Evolutionary conservation across 2,797 vertebrate genomes (phyloP).

Genomic region (Gastrophryne carolinensis): DNA sequence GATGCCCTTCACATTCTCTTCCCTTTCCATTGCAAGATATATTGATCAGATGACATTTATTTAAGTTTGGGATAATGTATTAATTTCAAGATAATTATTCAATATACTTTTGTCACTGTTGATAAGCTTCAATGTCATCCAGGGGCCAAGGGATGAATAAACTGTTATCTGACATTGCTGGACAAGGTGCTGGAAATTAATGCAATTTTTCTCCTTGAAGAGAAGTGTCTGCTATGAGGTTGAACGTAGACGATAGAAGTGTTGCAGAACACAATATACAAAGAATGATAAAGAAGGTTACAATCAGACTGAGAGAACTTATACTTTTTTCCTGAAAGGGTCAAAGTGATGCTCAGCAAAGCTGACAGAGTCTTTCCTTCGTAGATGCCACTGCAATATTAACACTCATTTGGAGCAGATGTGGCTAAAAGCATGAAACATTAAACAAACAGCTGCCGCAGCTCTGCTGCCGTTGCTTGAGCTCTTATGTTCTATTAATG

Average conservation of each 20-base stretch:
- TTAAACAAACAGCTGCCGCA: slow-evolving; percentile 98
- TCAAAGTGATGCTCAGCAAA: slow-evolving; percentile 86
- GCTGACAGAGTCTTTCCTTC: slow-evolving; percentile 85
- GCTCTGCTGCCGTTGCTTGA: slow-evolving; percentile 82
- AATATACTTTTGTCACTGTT: slow-evolving; percentile 97
- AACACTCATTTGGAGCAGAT: slow-evolving; percentile 97
- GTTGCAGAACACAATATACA: slow-evolving; percentile 53
- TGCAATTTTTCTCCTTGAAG: slow-evolving; percentile 79
- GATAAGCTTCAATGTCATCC: slow-evolving; percentile 89
- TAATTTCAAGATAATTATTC: slow-evolving; percentile 97
- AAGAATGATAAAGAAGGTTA: slow-evolving; percentile 49
- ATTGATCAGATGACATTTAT: slow-evolving; percentile 92
- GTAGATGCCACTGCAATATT: slow-evolving; percentile 89
- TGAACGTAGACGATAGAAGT: slow-evolving; percentile 40
- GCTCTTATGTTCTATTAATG: slow-evolving; percentile 79
- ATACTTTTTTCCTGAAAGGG: slow-evolving; percentile 75
- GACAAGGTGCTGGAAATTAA: slow-evolving; percentile 76
- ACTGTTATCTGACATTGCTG: slow-evolving; percentile 82
- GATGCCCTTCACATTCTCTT: slow-evolving; percentile 86
- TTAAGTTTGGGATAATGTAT: slow-evolving; percentile 94
- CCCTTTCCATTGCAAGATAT: slow-evolving; percentile 83
- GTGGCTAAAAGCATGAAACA: slow-evolving; percentile 97
- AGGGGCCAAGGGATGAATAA: slow-evolving; percentile 78
- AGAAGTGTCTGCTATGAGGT: slow-evolving; percentile 54
- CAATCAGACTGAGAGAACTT: slow-evolving; percentile 50